Base-by-base conservation (phyloP, 1,140 invertebrate genomes). In the Asbolus verrucosus region DNA sequence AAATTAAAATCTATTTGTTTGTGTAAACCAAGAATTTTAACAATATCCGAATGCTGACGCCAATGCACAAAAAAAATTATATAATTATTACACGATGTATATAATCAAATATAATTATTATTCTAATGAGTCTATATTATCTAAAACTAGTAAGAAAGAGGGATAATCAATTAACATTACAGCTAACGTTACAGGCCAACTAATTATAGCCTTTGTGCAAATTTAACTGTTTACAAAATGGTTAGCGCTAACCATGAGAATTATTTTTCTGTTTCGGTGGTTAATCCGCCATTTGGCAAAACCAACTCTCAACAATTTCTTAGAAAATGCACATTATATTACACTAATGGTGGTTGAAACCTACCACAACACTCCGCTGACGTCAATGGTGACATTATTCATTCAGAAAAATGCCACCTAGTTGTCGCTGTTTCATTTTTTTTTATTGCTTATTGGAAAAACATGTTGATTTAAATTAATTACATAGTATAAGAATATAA, bases 221-320 rank as follows among this genome's bases (percentile, higher is more conserved):
- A n/a, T n/a, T n/a, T n/a, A n/a, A n/a, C n/a, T n/a, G n/a, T n/a
- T n/a, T n/a, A n/a, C n/a, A n/a, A n/a, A n/a, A n/a, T n/a, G n/a
- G n/a, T n/a, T n/a, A n/a, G n/a, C n/a, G n/a, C n/a, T n/a, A n/a
- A n/a, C n/a, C n/a, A n/a, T n/a, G n/a, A n/a, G n/a, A n/a, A n/a
- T n/a, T n/a, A n/a, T n/a, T n/a, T n/a, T n/a, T n/a, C n/a, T n/a
- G n/a, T n/a, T n/a, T n/a, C n/a, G n/a, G n/a, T n/a, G n/a, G n/a
- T n/a, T n/a, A n/a, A n/a, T n/a, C n/a, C n/a, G n/a, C 18, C 41
- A 46, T 46, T 46, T 46, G 41, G 16, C 41, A 46, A 46, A 41
- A 13, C 39, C 39, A 4, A 4, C 3, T 27, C 24, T 27, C n/a
- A n/a, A n/a, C n/a, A n/a, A n/a, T n/a, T n/a, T n/a, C n/a, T n/a